Evolutionary conservation across 2,888 invertebrate genomes (phyloP), one percentile per base, ranked within the genome.

Genomic region (Drosophila formosana): DNA sequence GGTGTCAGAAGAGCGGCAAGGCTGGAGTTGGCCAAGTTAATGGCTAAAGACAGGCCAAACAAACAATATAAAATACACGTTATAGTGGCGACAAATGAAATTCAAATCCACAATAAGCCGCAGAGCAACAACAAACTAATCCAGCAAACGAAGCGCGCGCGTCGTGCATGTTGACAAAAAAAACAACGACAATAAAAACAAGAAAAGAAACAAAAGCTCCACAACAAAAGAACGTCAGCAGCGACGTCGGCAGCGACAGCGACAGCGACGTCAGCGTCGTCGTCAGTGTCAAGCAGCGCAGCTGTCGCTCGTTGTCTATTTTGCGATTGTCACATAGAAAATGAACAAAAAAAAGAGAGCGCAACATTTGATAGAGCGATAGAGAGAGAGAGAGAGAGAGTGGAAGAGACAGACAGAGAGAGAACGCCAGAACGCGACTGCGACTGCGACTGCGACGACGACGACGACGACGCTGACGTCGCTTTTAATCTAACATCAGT

Each of bases 401-500:
- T 45, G 52, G 37, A 43, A 37, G 28, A 49, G 32, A 57, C 57
- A 51, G 49, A n/a, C n/a, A 52, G 41, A 18, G 45, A 34, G 34
- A 23, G 13, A 30, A 47, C 47, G 47, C 47, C 28, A 28, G 28
- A n/a, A n/a, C n/a, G n/a, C n/a, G n/a, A n/a, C 46, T n/a, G 30
- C 13, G 39, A 28, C 41, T 8, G 9, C 13, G 58, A 9, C 46
- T 1, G 18, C 62, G 13, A 34, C 53, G 7, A 11, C 45, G n/a
- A 5, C 52, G 51, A 23, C 53, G 9, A 39, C 52, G 56, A 47
- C 45, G 46, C 28, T 47, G 57, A 37, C 57, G 57, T 18, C 57
- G 57, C 50, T n/a, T 64, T 57, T 64, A 66, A 73, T 68, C 78
- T 84, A 89, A 86, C 89, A 89, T 87, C 82, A 87, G 86, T 87